Base-by-base conservation (phyloP, 2,113 vertebrate species). In the Hassar affinis region DNA sequence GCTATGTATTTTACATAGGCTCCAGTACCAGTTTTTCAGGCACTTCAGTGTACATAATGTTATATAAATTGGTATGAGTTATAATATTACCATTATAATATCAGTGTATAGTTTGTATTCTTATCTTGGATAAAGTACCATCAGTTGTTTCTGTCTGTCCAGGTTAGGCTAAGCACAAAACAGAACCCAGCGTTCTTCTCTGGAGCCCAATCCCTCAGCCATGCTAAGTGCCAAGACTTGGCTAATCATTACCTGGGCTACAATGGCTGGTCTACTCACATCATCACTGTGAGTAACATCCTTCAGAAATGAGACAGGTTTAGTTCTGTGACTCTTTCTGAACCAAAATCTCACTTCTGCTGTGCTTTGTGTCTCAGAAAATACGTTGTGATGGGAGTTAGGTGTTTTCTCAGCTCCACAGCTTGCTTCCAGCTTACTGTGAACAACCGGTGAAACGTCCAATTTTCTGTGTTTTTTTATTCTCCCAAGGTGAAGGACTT, bases 161-260 rank as follows among this genome's bases (percentile, higher is more conserved):
- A 94, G 94, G 94, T 94, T 64, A 87, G 84, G 54, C 80, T 94
- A 20, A 91, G 93, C 78, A 91, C 92, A 76, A 91, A 86, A 75
- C 86, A 87, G 42, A 88, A 82, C 0, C 88, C 90, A 83, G 56
- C 85, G 57, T 91, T 85, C 54, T 38, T 45, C 10, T 66, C 68
- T 72, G 74, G 38, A 66, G 27, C 54, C 52, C 82, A 72, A 66
- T 86, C 83, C 15, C 89, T 94, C 6, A 91, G 91, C 84, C 87
- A 90, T 71, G 74, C 85, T 79, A 93, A 88, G 68, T 95, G 95
- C 85, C 92, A 93, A 82, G 90, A 94, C 35, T 18, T 95, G 54
- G 93, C 94, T 56, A 94, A 94, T 86, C 87, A 93, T 83, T 95
- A 94, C 84, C 89, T 95, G 30, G 93, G 94, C 10, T 95, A 95